phyloP scores from a whole-genome alignment of 92 coral and sea anemone species.

The Anthopleura xanthogrammica region DNA sequence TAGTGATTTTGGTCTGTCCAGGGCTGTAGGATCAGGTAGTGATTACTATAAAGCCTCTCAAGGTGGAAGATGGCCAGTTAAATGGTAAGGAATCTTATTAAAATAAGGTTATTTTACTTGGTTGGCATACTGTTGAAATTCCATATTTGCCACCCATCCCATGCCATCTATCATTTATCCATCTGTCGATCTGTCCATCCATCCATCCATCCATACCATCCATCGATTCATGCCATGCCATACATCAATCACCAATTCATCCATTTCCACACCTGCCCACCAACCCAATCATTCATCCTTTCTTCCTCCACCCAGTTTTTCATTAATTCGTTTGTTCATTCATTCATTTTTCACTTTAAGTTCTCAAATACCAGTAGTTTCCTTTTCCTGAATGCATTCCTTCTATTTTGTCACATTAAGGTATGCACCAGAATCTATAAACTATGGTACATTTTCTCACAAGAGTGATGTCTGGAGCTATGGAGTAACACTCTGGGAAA shows the following conservation, averaged over 20 bases:
- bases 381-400: background rate
- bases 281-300: background rate
- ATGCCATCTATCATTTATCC: background rate
- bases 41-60: constrained; percentile 98
- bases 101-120: background rate
- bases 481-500: constrained; percentile 99
- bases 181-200: too few relatives aligned
- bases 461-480: constrained; percentile 99
- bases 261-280: too few relatives aligned
- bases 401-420: constrained; percentile 21
- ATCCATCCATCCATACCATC: too few relatives aligned
- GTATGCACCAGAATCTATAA: constrained; percentile 99
- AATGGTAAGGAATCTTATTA: constrained; percentile 59
- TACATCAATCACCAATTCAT: too few relatives aligned
- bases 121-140: too few relatives aligned
- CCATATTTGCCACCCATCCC: background rate
- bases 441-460: constrained; percentile 96
- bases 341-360: background rate
- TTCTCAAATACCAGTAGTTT: background rate
- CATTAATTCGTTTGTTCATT: background rate
- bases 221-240: too few relatives aligned
- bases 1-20: constrained; percentile 97
- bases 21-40: constrained; percentile 96
- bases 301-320: background rate
- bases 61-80: constrained; percentile 99